Conservation (phyloP, 2,797 vertebrate genomes). For the Tarsius wallacei region DNA sequence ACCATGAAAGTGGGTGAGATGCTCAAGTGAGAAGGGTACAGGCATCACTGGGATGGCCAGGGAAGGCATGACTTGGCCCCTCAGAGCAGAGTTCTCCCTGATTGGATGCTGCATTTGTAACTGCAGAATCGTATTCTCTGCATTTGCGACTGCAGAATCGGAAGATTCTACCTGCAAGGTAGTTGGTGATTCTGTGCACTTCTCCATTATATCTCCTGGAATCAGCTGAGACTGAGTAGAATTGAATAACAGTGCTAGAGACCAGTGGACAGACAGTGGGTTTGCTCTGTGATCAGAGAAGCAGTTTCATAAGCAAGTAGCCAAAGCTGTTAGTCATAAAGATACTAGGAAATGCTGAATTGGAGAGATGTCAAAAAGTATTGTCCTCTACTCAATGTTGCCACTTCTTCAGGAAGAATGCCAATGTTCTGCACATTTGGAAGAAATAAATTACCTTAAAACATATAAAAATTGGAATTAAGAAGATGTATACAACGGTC, state of each 20-base stretch:
- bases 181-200: conserved; percentile 19
- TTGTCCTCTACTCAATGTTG: not conserved
- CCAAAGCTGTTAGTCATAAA: not conserved
- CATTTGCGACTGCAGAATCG: not conserved
- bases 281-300: conserved; percentile 44
- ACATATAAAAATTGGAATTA: conserved; percentile 72
- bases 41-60: not conserved
- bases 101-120: conserved; percentile 5
- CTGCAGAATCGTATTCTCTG: conserved; percentile 12
- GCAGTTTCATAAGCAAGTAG: conserved; percentile 32
- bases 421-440: conserved; percentile 48
- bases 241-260: not conserved
- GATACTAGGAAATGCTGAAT: not conserved
- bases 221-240: conserved; percentile 8
- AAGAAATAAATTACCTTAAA: conserved; percentile 70
- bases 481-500: conserved; percentile 12
- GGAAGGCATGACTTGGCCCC: not conserved
- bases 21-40: conserved; percentile 3
- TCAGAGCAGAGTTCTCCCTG: not conserved
- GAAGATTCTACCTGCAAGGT: not conserved
- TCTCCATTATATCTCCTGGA: conserved; percentile 61
- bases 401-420: conserved; percentile 62
- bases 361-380: conserved; percentile 17
- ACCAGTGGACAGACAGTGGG: not conserved
- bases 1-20: conserved; percentile 40